A percentile compares a stretch with the other conserved stretches of the same genome.
Evolutionary conservation across 2,113 vertebrate species (phyloP).

Genomic region (Cryptomyrus ogoouensis): DNA sequence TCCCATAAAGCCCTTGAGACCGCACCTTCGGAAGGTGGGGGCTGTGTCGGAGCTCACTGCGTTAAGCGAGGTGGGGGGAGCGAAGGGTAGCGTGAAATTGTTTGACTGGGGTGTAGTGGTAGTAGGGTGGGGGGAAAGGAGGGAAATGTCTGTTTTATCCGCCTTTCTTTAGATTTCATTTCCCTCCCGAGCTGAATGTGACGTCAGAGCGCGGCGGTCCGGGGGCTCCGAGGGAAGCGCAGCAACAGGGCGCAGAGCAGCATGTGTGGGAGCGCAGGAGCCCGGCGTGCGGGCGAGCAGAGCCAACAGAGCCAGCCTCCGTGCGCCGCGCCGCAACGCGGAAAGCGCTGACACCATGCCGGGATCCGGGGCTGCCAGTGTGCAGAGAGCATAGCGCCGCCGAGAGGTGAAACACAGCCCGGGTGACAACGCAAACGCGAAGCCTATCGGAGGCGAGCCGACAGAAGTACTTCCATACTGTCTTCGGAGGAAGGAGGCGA

Average conservation of each 20-base stretch:
- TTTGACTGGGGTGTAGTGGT: constrained; percentile 48
- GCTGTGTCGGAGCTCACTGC: constrained; percentile 49
- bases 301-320: constrained; percentile 20
- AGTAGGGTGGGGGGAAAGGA: constrained; percentile 21
- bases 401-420: not conserved
- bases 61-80: constrained; percentile 16
- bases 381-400: not conserved
- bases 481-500: constrained; percentile 34
- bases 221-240: constrained; percentile 7
- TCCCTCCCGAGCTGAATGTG: constrained; percentile 15
- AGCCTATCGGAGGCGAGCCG: not conserved
- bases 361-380: not conserved
- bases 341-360: constrained; percentile 40
- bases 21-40: constrained; percentile 58
- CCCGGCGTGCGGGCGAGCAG: constrained; percentile 42
- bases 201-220: constrained; percentile 14
- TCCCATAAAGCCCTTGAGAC: constrained; percentile 49
- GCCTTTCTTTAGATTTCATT: constrained; percentile 28
- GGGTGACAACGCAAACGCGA: not conserved
- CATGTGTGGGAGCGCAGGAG: constrained; percentile 49
- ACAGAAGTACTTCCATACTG: constrained; percentile 18
- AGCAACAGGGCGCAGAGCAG: constrained; percentile 65
- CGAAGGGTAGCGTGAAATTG: constrained; percentile 40
- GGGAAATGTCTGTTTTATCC: constrained; percentile 34
- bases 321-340: constrained; percentile 49